These are phyloP conservation scores for Drosophila nigrodunni DNA, from an alignment of 1,140 invertebrate species.

Conservation along the genomic window DNA sequence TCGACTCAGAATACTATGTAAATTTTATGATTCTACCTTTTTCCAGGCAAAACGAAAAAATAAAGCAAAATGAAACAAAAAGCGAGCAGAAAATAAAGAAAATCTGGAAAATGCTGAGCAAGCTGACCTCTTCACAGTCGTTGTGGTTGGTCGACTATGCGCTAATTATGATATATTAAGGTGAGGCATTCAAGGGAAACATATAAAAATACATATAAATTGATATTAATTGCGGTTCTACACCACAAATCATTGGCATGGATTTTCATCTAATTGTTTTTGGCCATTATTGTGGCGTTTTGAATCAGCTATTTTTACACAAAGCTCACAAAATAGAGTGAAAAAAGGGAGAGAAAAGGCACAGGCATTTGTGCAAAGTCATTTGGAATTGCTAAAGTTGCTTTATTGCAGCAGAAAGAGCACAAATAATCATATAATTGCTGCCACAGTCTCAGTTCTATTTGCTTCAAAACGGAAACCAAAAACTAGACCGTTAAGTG, in stretches of 20 bases:
- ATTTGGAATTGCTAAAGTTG: constrained; percentile 45
- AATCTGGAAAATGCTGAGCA: constrained; percentile 2
- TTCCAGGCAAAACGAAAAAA: not conserved
- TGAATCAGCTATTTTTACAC: not conserved
- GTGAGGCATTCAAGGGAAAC: constrained; percentile 45
- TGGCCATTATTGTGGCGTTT: constrained; percentile 51
- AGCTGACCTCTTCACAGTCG: constrained; percentile 18
- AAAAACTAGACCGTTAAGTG: constrained; percentile 56
- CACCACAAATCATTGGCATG: constrained; percentile 39
- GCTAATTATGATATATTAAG: constrained; percentile 78
- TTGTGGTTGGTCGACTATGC: constrained; percentile 13
- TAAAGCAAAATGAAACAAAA: not conserved
- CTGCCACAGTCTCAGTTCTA: constrained; percentile 20
- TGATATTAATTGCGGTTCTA: constrained; percentile 74
- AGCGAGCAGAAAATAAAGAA: not conserved
- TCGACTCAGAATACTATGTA: constrained; percentile 58
- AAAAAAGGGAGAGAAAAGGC: not conserved
- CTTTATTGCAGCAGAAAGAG: constrained; percentile 42
- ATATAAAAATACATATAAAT: constrained; percentile 70
- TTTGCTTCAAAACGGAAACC: constrained; percentile 41
- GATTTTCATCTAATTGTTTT: constrained; percentile 71
- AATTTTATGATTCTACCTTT: constrained; percentile 58
- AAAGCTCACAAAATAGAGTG: not conserved
- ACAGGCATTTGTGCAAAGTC: constrained; percentile 62
- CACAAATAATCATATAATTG: constrained; percentile 78